Evolutionary conservation across 2,113 vertebrate genomes (phyloP).

Genomic region (Corythaixoides concolor): DNA sequence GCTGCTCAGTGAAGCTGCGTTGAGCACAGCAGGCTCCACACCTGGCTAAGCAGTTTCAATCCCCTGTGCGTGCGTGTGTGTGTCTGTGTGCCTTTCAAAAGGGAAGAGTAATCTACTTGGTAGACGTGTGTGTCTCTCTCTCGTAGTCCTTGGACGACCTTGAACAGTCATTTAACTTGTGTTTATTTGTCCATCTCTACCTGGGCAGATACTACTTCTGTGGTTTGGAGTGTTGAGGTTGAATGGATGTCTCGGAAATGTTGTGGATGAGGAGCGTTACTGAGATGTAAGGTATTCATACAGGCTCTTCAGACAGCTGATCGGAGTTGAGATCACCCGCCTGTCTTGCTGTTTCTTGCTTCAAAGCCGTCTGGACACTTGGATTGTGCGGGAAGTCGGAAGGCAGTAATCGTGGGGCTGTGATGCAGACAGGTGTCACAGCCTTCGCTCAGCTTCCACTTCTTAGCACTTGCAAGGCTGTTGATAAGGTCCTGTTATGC

Average conservation of each 20-base stretch:
- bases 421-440: neutral
- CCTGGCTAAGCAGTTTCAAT: slow-evolving; percentile 64
- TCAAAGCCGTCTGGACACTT: slow-evolving; percentile 1
- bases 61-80: neutral
- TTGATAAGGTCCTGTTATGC: slow-evolving; percentile 7
- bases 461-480: neutral
- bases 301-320: neutral
- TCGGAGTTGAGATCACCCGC: neutral
- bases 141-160: slow-evolving; percentile 40
- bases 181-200: slow-evolving; percentile 24
- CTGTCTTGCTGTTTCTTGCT: slow-evolving; percentile 27
- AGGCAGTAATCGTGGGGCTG: neutral
- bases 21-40: slow-evolving; percentile 64
- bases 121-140: neutral
- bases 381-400: neutral
- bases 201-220: slow-evolving; percentile 39
- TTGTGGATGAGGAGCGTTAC: neutral
- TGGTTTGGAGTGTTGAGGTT: slow-evolving; percentile 22
- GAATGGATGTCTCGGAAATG: neutral
- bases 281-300: neutral
- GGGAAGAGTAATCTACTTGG: slow-evolving; percentile 36
- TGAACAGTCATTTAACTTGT: slow-evolving; percentile 54
- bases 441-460: neutral
- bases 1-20: slow-evolving; percentile 39
- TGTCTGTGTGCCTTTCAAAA: slow-evolving; percentile 38